These are phyloP conservation scores for Masnerella sp. DNA, from an alignment of 2,888 invertebrate genomes.

Conservation along the genomic window DNA sequence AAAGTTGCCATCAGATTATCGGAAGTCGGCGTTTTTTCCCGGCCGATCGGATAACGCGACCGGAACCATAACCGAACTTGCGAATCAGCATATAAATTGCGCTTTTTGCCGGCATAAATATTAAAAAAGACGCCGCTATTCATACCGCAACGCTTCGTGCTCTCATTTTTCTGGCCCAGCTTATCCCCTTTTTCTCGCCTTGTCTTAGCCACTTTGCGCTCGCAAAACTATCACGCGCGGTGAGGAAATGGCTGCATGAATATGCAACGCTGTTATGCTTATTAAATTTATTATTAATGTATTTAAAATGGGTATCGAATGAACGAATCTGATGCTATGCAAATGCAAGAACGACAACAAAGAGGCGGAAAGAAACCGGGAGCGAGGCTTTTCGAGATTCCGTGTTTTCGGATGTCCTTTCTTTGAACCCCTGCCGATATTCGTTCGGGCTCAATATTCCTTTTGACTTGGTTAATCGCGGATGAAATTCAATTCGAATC, in stretches of 20 bases:
- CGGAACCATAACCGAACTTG: slow-evolving; percentile 58
- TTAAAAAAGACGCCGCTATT: slow-evolving; percentile 61
- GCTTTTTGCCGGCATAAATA: slow-evolving; percentile 58
- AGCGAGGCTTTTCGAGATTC: too few species aligned
- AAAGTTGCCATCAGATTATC: slow-evolving; percentile 24
- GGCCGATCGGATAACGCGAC: slow-evolving; percentile 52
- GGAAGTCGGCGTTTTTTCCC: slow-evolving; percentile 10
- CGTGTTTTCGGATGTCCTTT: slow-evolving; percentile 20
- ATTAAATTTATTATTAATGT: slow-evolving; percentile 73
- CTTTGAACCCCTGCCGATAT: slow-evolving; percentile 19
- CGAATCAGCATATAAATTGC: slow-evolving; percentile 64
- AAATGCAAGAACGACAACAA: slow-evolving; percentile 61
- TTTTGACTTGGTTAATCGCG: slow-evolving; percentile 18
- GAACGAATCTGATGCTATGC: slow-evolving; percentile 70
- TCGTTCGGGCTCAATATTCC: slow-evolving; percentile 11
- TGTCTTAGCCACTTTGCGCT: slow-evolving; percentile 51
- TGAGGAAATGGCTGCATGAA: slow-evolving; percentile 68
- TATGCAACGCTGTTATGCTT: slow-evolving; percentile 69
- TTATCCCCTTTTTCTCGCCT: slow-evolving; percentile 45
- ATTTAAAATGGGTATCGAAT: slow-evolving; percentile 70
- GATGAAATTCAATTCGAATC: slow-evolving; percentile 2
- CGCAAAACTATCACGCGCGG: slow-evolving; percentile 62
- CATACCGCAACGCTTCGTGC: slow-evolving; percentile 55
- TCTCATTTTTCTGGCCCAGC: slow-evolving; percentile 56
- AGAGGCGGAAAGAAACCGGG: slow-evolving; percentile 13